phyloP scores from a whole-genome alignment of 2,797 vertebrate species.

The Melanotaenia boesemani region DNA sequence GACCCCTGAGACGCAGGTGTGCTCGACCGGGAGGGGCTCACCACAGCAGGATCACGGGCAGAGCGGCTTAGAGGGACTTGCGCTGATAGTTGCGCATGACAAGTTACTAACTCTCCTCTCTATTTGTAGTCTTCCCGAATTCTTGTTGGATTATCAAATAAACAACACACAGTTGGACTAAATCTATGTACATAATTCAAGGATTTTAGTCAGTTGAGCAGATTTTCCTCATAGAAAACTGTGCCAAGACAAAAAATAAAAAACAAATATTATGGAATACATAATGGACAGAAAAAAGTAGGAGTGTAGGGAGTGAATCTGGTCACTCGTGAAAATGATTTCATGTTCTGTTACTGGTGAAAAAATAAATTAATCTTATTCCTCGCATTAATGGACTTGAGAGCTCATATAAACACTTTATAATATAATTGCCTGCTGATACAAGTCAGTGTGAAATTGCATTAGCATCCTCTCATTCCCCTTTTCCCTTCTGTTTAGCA shows the following conservation, averaged over 20 bases:
- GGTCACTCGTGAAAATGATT: constrained; percentile 27
- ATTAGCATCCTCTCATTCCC: constrained; percentile 43
- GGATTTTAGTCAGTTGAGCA: neutral
- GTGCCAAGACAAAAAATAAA: no score
- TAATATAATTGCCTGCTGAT: constrained; percentile 29
- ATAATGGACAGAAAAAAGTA: neutral
- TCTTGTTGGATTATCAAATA: constrained; percentile 7
- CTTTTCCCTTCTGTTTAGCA: constrained; percentile 26
- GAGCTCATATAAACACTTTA: constrained; percentile 48
- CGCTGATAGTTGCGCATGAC: constrained; percentile 22
- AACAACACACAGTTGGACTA: neutral
- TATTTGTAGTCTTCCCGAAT: neutral
- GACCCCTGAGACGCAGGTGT: constrained; percentile 62
- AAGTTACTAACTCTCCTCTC: constrained; percentile 7
- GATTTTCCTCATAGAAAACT: neutral
- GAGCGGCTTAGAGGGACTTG: constrained; percentile 50
- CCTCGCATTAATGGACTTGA: constrained; percentile 23
- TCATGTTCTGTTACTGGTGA: constrained; percentile 24
- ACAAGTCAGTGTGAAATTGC: constrained; percentile 59
- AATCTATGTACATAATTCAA: neutral
- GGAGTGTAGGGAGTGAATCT: constrained; percentile 19
- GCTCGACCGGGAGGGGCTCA: constrained; percentile 48
- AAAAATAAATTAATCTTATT: constrained; percentile 35
- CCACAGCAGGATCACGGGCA: constrained; percentile 60
- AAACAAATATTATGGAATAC: constrained; percentile 1